Evolutionary conservation across 1,140 invertebrate genomes (phyloP).

Genomic region (Pseudomyrmex concolor): DNA sequence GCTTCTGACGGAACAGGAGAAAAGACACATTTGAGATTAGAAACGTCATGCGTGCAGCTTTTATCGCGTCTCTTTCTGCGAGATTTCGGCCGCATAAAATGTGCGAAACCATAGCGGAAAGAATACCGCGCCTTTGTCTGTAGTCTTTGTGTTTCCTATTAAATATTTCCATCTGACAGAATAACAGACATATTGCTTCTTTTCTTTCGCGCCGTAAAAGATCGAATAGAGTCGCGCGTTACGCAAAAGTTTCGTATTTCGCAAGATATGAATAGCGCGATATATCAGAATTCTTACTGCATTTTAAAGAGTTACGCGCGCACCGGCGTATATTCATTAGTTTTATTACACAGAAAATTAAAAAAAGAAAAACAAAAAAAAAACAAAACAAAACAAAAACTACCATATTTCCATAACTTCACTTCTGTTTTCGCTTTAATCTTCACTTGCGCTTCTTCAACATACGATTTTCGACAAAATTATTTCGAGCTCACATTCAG

Average conservation of each 20-base stretch:
- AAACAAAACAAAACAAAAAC: not conserved
- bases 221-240: constrained; percentile 10
- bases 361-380: too few species aligned
- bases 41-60: constrained; percentile 14
- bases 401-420: not conserved
- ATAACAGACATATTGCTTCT: constrained; percentile 10
- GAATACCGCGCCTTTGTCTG: not conserved
- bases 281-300: constrained; percentile 2
- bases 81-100: constrained; percentile 12
- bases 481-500: not conserved
- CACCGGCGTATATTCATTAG: not conserved
- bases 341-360: not conserved
- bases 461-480: not conserved
- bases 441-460: not conserved
- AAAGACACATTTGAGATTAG: constrained; percentile 35
- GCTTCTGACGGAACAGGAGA: not conserved
- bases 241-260: constrained; percentile 22
- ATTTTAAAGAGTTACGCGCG: not conserved
- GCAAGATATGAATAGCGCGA: not conserved
- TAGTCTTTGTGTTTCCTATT: constrained; percentile 18
- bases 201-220: not conserved
- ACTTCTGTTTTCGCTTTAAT: not conserved
- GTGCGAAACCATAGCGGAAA: constrained; percentile 43
- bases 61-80: constrained; percentile 13
- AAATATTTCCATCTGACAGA: constrained; percentile 42